Conservation (phyloP, 1,140 invertebrate genomes). For the Lucilia cuprina region DNA sequence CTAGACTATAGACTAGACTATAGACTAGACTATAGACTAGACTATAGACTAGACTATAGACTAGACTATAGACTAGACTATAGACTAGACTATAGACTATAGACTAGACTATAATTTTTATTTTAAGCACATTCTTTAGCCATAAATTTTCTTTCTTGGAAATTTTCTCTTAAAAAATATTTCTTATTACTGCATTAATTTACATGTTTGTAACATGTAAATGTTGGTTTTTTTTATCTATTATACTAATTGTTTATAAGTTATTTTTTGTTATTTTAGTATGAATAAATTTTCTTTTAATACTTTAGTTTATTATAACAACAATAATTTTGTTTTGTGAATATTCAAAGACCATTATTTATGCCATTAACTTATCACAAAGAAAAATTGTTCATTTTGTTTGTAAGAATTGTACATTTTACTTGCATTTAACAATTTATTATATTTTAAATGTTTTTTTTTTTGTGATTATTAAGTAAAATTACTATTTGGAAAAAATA, state of each 20-base stretch:
- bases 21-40: no score
- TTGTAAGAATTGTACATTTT: not conserved
- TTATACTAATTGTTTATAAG: not conserved
- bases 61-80: no score
- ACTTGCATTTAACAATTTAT: not conserved
- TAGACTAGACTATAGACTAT: no score
- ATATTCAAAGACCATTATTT: not conserved
- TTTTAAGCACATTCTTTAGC: no score
- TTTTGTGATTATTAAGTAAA: not conserved
- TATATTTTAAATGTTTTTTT: not conserved
- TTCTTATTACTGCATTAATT: not conserved
- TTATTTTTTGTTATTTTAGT: not conserved
- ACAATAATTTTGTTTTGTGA: not conserved
- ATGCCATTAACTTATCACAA: not conserved
- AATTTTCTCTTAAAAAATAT: not conserved
- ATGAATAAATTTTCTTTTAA: not conserved
- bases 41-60: no score
- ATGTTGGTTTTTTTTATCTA: not conserved
- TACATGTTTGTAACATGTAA: not conserved
- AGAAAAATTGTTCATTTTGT: constrained; percentile 2
- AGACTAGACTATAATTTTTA: no score
- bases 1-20: no score
- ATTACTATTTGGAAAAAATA: not conserved
- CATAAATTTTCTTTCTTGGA: no score
- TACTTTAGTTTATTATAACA: not conserved